Evolutionary conservation across 2,113 vertebrate genomes (phyloP), one percentile per base, ranked within the genome.

Genomic region (Pelecanus crispus): DNA sequence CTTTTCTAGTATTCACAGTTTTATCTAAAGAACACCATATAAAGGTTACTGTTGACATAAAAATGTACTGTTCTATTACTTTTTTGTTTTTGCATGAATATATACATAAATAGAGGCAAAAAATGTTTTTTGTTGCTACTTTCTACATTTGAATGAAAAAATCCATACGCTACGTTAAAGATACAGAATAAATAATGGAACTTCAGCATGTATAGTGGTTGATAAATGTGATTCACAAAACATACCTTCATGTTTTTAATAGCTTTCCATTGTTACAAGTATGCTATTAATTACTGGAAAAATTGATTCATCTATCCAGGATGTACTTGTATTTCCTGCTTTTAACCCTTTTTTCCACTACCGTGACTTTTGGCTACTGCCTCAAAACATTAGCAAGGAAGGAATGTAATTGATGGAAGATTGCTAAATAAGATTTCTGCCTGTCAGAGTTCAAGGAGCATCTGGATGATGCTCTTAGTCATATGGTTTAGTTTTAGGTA

Each of bases 181-280:
- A 97, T 94, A 97, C 92, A 94, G 83, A 96, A 96, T 94, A 95
- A 97, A 96, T 97, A 97, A 98, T 94, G 92, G 94, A 96, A 96
- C 95, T 97, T 95, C 75, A 95, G 84, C 89, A 95, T 96, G 93
- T 93, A 97, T 91, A 89, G 87, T 73, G 40, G 94, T 97, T 98
- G 98, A 98, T 98, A 97, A 98, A 98, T 97, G 97, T 87, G 98
- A 97, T 90, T 98, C 92, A 95, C 86, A 96, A 96, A 97, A 96
- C 90, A 98, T 75, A 97, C 89, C 82, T 98, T 97, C 96, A 95
- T 59, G 58, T 98, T 97, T n/a, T 97, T 98, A 97, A 98, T 97
- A 97, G 96, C 96, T 98, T 97, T 97, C 96, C 97, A 98, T 98
- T 98, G 95, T 98, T 97, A 97, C 84, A 96, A 96, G 94, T 83